Evolutionary conservation across 53 echinoderm and acorn worm genomes (phyloP).

Genomic region (Hippasteria phrygiana): DNA sequence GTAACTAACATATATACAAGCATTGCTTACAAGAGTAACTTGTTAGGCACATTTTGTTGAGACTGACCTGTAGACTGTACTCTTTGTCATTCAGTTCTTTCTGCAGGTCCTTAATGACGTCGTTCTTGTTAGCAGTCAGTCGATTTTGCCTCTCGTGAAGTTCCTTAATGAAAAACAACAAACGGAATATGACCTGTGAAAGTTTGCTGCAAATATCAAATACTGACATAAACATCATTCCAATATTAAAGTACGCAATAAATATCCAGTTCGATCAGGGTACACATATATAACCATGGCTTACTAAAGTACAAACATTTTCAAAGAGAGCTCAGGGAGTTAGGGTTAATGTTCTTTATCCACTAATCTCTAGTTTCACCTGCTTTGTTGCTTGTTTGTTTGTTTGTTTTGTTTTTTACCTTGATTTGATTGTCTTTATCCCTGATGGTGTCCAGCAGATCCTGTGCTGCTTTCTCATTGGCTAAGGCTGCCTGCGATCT

Average conservation of each 20-base stretch:
- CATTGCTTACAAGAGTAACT: no score
- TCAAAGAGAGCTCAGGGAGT: no score
- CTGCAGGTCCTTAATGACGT: slow-evolving; percentile 88
- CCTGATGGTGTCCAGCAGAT: slow-evolving; percentile 77
- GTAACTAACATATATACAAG: no score
- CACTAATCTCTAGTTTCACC: no score
- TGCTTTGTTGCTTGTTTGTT: no score
- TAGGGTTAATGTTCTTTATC: no score
- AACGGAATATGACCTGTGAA: neutral
- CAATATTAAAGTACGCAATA: no score
- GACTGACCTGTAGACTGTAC: slow-evolving; percentile 82
- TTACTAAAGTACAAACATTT: no score
- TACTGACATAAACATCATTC: no score
- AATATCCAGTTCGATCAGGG: no score
- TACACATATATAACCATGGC: no score
- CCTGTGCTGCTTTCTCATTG: slow-evolving; percentile 83
- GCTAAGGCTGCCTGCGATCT: slow-evolving; percentile 79
- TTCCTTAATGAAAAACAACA: slow-evolving; percentile 56
- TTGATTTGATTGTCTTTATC: slow-evolving; percentile 93
- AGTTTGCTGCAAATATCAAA: no score
- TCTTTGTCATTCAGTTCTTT: slow-evolving; percentile 90
- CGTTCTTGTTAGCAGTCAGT: slow-evolving; percentile 78
- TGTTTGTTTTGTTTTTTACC: slow-evolving; percentile 58
- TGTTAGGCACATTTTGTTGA: neutral
- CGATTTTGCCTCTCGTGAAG: slow-evolving; percentile 84